Percentiles rank a stretch among this genome's conserved stretches.
These are phyloP conservation scores for Dasyornis broadbenti DNA, from an alignment of 2,113 vertebrate species.

Conservation along the genomic window DNA sequence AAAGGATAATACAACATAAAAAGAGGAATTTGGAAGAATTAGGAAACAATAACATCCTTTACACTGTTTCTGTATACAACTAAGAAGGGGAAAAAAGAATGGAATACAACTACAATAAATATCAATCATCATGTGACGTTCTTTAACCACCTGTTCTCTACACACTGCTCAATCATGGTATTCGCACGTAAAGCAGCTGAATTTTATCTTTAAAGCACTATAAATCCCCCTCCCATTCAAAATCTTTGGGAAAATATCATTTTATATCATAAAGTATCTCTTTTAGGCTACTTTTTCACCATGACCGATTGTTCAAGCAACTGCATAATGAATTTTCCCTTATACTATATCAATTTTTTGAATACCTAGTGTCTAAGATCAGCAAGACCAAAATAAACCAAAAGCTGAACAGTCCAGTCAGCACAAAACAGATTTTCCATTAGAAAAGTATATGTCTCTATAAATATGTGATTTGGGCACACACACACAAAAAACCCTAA, in stretches of 20 bases:
- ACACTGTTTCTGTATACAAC: neutral
- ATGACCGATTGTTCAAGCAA: neutral
- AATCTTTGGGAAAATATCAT: neutral
- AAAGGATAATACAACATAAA: neutral
- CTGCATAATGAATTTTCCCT: neutral
- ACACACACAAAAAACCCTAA: neutral
- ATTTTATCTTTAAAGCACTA: neutral
- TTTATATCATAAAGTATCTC: neutral
- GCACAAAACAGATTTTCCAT: neutral
- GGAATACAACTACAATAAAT: neutral
- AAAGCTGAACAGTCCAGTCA: neutral
- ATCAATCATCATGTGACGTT: neutral
- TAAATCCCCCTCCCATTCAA: neutral
- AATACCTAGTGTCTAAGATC: neutral
- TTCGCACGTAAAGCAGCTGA: neutral
- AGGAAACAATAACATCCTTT: conserved; percentile 5
- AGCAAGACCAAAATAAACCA: neutral
- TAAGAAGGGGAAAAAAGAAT: neutral
- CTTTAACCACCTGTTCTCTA: neutral
- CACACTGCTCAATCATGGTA: neutral
- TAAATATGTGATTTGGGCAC: neutral
- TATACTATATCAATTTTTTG: neutral
- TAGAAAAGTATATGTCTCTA: neutral
- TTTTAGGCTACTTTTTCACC: neutral
- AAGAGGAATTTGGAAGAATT: neutral